Base-by-base conservation (phyloP, 1,140 invertebrate genomes). In the Teleopsis dalmanni region DNA sequence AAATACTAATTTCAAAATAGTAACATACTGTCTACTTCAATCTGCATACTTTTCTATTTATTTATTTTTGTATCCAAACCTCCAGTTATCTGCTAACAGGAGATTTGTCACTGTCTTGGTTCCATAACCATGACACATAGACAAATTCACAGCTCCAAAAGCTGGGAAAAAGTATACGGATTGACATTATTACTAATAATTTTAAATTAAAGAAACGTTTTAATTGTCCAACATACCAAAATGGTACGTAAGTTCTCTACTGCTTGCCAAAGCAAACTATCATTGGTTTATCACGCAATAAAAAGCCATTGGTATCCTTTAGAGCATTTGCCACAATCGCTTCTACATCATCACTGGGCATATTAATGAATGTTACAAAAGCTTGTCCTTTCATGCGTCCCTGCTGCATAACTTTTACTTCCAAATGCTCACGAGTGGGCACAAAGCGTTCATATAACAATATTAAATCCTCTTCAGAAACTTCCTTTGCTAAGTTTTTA, bases 341-440 rank as follows among this genome's bases (percentile, higher is more conserved):
- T n/a, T 82, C 74, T 60, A 48, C 8, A 37, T 48, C 10, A 7
- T 33, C 4, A 34, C 23, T 19, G 43, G 1, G 42, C 11, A 29
- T 13, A 44, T 57, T 0, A 49, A 83, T 80, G 40, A 95, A 76
- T 7, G 87, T 91, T 1, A 97, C 76, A 78, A 97, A 97, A 6
- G 89, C 91, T 74, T 97, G 93, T 0, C 91, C 91, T 73, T 94
- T 95, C 91, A 97, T 95, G 62, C 91, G 79, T 0, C 93, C 93
- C 70, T 93, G 89, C 69, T 90, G 88, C 91, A 97, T 93, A 3
- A 94, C 75, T 56, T 85, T 78, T 40, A 75, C 72, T 11, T 73
- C 60, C 47, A 79, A 65, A 38, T 71, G 71, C 23, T 70, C 52
- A 9, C 70, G 54, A 49, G 60, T 55, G 45, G 60, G 56, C 10